Evolutionary conservation across 2,797 vertebrate genomes (phyloP), one percentile per base, ranked within the genome.

Genomic region (Diceros bicornis): DNA sequence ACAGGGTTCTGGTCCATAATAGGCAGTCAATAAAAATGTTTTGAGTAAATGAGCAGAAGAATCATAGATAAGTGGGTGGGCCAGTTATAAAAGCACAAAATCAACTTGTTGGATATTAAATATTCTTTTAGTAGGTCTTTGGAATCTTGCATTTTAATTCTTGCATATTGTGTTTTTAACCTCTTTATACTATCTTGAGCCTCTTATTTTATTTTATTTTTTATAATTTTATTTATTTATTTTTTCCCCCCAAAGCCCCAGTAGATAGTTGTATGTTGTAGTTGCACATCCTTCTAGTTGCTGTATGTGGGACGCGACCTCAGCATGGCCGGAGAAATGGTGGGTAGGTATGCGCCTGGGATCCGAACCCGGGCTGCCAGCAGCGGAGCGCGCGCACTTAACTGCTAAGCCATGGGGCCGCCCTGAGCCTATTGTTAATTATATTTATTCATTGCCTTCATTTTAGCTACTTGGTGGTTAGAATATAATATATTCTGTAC

Each of bases 101-200:
- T 34, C 34, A 83, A 84, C 12, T 84, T 47, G 23, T 7, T 44
- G 11, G 20, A 27, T 89, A 69, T 50, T 68, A 55, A 83, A 16
- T 89, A 41, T 21, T 75, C n/a, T 95, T 93, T 86, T 4, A 69
- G 13, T 44, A 1, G 59, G 23, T 57, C 14, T 79, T 74, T 52
- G 50, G n/a, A 88, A 74, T 82, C 75, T 86, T 91, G 23, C 27
- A n/a, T 86, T 87, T 87, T 95, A 87, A 75, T 92, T 79, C 23
- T 89, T 95, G 7, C n/a, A 12, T 74, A 50, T 94, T 57, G 74
- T 79, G 25, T 57, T 94, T 92, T 77, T 77, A 61, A 61, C 17
- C 8, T n/a, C 11, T 44, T 66, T 47, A 7, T 72, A 7, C 14
- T 66, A 1, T 81, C 64, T 74, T 74, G 10, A 16, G 7, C 4